Percentiles rank a stretch among this genome's conserved stretches.
Conservation (phyloP, 2,797 vertebrate species). For the Coendou prehensilis region DNA sequence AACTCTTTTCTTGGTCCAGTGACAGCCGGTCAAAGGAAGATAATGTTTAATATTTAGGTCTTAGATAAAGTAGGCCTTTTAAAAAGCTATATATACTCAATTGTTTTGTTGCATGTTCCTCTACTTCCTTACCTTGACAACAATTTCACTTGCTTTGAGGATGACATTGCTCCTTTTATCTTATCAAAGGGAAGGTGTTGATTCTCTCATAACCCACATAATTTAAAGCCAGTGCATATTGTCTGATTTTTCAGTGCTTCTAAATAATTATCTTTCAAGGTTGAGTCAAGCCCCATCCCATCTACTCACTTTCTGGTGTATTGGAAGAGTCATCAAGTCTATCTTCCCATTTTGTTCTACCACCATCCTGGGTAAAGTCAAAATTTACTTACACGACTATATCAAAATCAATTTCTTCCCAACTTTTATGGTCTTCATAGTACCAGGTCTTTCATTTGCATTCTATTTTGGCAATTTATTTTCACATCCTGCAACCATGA, state of each 20-base stretch:
- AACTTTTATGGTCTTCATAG: background rate
- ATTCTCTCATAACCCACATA: background rate
- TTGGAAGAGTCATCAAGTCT: background rate
- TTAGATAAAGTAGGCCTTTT: background rate
- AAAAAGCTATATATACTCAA: background rate
- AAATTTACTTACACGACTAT: background rate
- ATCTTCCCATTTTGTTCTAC: background rate
- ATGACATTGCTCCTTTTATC: background rate
- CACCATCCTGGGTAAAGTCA: background rate
- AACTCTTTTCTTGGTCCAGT: constrained; percentile 66
- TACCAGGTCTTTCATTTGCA: background rate
- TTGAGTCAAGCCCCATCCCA: background rate
- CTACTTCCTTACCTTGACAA: background rate
- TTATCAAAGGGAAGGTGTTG: background rate
- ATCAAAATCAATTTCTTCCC: background rate
- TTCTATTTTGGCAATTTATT: constrained; percentile 14
- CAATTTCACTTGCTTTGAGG: background rate
- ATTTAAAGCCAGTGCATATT: background rate
- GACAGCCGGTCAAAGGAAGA: constrained; percentile 78
- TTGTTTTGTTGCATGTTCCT: background rate
- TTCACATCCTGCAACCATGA: background rate
- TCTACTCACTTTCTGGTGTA: background rate
- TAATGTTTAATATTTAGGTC: background rate
- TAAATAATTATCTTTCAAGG: background rate
- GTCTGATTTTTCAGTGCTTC: background rate